These are phyloP conservation scores for Cercocebus atys DNA, from an alignment of 2,113 vertebrate species.

Conservation along the genomic window DNA sequence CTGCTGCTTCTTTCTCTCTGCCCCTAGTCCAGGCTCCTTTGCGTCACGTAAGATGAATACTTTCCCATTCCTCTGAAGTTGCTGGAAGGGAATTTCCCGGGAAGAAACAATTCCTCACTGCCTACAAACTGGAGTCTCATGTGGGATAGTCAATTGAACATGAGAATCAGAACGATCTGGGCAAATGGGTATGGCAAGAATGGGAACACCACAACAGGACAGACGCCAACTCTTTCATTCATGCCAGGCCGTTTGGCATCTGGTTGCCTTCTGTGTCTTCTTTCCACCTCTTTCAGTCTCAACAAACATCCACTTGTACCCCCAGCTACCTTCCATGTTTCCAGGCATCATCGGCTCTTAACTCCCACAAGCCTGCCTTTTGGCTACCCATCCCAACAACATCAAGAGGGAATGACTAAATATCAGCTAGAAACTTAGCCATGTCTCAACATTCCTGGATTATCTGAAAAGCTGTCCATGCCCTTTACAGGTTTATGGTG, in stretches of 20 bases:
- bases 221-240: background rate
- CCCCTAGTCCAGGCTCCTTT: background rate
- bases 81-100: background rate
- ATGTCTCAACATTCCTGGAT: background rate
- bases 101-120: background rate
- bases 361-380: background rate
- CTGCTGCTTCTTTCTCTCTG: background rate
- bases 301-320: background rate
- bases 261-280: background rate
- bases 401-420: background rate
- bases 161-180: background rate
- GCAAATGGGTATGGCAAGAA: background rate
- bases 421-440: slow-evolving; percentile 5
- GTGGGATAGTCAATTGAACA: background rate
- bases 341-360: background rate
- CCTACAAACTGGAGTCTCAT: background rate
- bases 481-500: slow-evolving; percentile 18
- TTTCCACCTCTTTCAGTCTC: background rate
- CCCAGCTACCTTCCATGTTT: background rate
- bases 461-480: slow-evolving; percentile 1
- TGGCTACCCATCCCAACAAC: background rate
- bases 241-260: background rate
- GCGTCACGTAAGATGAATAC: background rate
- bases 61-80: slow-evolving; percentile 23
- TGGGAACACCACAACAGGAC: background rate